Percentiles rank a stretch among this genome's conserved stretches.
These are phyloP conservation scores for Phenacoccus solenopsis DNA, from an alignment of 1,140 invertebrate genomes.

Conservation along the genomic window DNA sequence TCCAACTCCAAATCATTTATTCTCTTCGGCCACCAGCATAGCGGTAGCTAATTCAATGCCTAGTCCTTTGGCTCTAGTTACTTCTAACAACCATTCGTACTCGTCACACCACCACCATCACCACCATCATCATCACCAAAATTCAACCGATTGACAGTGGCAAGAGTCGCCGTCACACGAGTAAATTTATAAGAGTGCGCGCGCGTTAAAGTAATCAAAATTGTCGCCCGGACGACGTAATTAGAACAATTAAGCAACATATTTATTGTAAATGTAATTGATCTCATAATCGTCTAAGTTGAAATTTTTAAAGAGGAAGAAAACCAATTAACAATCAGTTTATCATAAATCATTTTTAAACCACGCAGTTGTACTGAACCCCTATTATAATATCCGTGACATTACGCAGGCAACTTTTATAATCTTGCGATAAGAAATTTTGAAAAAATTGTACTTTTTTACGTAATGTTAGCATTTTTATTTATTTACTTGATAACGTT, in stretches of 20 bases:
- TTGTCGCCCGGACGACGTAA: too few relatives aligned
- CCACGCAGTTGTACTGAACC: background rate
- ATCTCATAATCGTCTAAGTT: slow-evolving; percentile 9
- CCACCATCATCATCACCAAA: slow-evolving; percentile 17
- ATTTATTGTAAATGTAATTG: slow-evolving; percentile 1
- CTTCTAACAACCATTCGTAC: slow-evolving; percentile 20
- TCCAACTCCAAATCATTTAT: slow-evolving; percentile 35
- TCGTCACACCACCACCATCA: slow-evolving; percentile 20
- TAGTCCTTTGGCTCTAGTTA: slow-evolving; percentile 26
- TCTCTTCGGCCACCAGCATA: slow-evolving; percentile 21
- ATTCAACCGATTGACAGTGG: slow-evolving; percentile 22
- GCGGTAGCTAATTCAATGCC: slow-evolving; percentile 18
- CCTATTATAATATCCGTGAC: too few relatives aligned
- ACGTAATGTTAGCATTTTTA: background rate
- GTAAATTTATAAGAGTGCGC: too few relatives aligned
- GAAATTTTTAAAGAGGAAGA: background rate
- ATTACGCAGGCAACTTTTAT: background rate
- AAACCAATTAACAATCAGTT: background rate
- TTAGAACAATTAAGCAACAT: background rate
- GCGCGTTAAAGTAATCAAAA: too few relatives aligned
- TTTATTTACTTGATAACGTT: too few relatives aligned
- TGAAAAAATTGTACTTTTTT: background rate
- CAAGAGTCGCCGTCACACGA: slow-evolving; percentile 19
- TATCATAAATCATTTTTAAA: slow-evolving; percentile 9
- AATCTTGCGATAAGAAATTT: background rate